Evolutionary conservation across 2,797 vertebrate species (phyloP).

Genomic region (Lacerta viridis): DNA sequence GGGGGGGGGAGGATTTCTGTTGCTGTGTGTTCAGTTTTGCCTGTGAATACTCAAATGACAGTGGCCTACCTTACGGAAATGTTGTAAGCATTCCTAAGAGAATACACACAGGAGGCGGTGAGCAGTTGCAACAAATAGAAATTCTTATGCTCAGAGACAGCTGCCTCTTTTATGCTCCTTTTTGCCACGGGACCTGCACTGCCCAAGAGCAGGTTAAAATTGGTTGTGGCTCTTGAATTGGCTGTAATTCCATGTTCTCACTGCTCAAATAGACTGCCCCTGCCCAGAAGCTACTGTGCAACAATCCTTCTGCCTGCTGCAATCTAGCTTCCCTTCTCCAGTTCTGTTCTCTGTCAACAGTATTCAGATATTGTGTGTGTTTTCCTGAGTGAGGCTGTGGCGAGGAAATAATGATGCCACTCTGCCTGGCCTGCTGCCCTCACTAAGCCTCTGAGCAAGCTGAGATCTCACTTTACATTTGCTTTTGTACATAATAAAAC

Average conservation of each 20-base stretch:
- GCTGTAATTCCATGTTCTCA: not conserved
- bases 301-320: not conserved
- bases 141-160: not conserved
- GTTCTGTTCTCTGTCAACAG: not conserved
- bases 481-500: no score
- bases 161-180: not conserved
- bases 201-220: not conserved
- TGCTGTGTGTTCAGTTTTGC: not conserved
- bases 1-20: not conserved
- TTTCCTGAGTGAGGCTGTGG: not conserved
- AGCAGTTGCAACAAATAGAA: not conserved
- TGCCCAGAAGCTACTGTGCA: not conserved
- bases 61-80: constrained; percentile 31
- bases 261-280: not conserved
- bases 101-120: no score
- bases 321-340: not conserved
- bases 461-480: not conserved
- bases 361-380: not conserved
- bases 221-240: not conserved
- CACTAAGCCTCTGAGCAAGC: not conserved
- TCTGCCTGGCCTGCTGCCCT: not conserved
- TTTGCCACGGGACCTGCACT: not conserved
- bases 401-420: not conserved
- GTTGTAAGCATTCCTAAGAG: not conserved
- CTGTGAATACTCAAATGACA: not conserved